Evolutionary conservation across 2,888 invertebrate species (phyloP), one percentile per base, ranked within the genome.

Genomic region (Pachliopta kotzebuea): DNA sequence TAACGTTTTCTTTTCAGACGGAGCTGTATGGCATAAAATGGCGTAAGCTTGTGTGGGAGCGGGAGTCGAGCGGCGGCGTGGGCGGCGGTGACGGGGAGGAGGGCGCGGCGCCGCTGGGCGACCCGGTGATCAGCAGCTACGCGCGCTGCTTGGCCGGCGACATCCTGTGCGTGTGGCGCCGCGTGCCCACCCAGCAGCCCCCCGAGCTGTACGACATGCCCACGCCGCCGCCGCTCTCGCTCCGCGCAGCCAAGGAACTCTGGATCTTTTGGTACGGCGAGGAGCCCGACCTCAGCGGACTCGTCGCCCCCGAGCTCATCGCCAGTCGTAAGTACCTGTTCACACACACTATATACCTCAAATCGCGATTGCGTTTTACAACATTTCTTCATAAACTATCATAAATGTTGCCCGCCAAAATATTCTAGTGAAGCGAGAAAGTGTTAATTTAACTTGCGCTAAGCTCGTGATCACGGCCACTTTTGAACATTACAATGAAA

Each of bases 221-320:
- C 75, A 84, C 89, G 70, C 94, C 94, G 80, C 96, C 95, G 81
- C 96, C 96, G 72, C 94, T 97, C 77, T 96, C 96, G 76, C 93
- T 97, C 76, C 94, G 95, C 83, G 96, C 96, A 80, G 95, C 97
- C 86, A 99, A 99, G 93, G 99, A 99, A 89, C 94, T 99, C 69
- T 99, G 99, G 99, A 97, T 99, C 87, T 99, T 99, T 93, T 99
- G 99, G 99, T 99, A 99, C 92, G 98, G 98, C 80, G 98, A 98
- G 86, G 98, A 98, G 88, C 98, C 98, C 65, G 97, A 98, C 89
- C 94, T 98, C 71, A 94, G 94, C 78, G 95, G 96, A 68, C 93
- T 98, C 78, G 96, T 98, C 75, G 95, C 96, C 67, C 95, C 96
- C 18, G 97, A 98, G 83, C 94, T 98, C 72, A 95, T 96, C 81